phyloP scores from a whole-genome alignment of 2,797 vertebrate genomes.

The Pogonophryne albipinna region DNA sequence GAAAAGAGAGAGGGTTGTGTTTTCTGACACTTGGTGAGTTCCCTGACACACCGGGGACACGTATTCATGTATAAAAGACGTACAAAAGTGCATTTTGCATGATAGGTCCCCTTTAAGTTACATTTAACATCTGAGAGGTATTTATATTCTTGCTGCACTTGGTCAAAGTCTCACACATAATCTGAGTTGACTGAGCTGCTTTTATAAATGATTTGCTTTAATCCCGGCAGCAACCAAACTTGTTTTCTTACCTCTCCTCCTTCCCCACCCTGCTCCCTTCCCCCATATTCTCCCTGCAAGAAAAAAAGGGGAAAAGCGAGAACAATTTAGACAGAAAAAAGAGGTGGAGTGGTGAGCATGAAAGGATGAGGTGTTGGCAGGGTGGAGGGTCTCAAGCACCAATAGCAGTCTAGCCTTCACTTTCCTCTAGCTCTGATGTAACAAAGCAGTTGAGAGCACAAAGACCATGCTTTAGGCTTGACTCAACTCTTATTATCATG shows the following conservation, averaged over 20 bases:
- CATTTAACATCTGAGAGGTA: background rate
- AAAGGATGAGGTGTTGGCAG: constrained; percentile 33
- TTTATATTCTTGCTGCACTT: background rate
- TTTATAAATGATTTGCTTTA: background rate
- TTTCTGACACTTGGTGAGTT: no score
- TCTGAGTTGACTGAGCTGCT: constrained; percentile 8
- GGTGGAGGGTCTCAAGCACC: constrained; percentile 34
- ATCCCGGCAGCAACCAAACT: no score
- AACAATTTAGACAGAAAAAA: background rate
- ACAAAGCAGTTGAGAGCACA: constrained; percentile 20
- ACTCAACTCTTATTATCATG: constrained; percentile 41
- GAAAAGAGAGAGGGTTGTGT: no score
- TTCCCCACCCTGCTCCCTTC: constrained; percentile 85
- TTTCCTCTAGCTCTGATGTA: constrained; percentile 4
- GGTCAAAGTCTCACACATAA: background rate
- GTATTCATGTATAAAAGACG: no score
- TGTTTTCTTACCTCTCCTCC: constrained; percentile 83
- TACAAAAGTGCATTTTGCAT: no score
- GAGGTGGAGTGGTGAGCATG: background rate
- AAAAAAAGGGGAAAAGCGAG: constrained; percentile 8
- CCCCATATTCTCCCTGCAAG: constrained; percentile 83
- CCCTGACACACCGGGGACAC: no score
- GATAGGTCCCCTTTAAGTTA: background rate
- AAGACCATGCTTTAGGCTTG: constrained; percentile 44
- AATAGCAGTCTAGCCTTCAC: background rate